A percentile compares a stretch with the other conserved stretches of the same genome.
Evolutionary conservation across 2,888 invertebrate genomes (phyloP).

Genomic region (Mystacides longicornis): DNA sequence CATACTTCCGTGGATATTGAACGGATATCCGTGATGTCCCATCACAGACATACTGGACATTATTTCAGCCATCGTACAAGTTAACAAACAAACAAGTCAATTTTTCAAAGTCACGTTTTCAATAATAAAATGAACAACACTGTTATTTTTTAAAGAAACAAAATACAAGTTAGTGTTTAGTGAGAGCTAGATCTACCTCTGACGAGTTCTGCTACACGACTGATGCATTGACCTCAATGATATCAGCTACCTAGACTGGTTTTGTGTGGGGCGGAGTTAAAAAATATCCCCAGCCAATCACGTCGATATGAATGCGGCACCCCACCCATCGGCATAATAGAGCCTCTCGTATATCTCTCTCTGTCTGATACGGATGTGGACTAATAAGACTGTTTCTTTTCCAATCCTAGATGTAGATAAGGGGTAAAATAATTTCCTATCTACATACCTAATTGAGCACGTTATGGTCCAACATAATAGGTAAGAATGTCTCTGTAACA

Average conservation of each 20-base stretch:
- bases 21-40: conserved; percentile 49
- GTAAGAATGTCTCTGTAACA: too few species aligned
- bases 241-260: conserved; percentile 13
- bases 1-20: conserved; percentile 47
- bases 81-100: conserved; percentile 4
- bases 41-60: conserved; percentile 41
- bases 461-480: neutral
- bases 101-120: neutral
- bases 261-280: conserved; percentile 15
- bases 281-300: conserved; percentile 18
- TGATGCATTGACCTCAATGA: conserved; percentile 22
- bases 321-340: conserved; percentile 12
- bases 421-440: neutral
- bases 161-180: neutral
- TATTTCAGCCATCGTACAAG: neutral
- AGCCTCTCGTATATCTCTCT: conserved; percentile 13
- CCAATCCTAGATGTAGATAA: neutral
- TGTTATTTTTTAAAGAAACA: neutral
- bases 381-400: neutral
- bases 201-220: conserved; percentile 21
- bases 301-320: conserved; percentile 5
- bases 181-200: conserved; percentile 9
- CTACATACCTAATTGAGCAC: neutral
- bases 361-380: neutral
- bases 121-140: neutral